Conservation (phyloP, 2,113 vertebrate genomes). For the Podocnemis expansa region DNA sequence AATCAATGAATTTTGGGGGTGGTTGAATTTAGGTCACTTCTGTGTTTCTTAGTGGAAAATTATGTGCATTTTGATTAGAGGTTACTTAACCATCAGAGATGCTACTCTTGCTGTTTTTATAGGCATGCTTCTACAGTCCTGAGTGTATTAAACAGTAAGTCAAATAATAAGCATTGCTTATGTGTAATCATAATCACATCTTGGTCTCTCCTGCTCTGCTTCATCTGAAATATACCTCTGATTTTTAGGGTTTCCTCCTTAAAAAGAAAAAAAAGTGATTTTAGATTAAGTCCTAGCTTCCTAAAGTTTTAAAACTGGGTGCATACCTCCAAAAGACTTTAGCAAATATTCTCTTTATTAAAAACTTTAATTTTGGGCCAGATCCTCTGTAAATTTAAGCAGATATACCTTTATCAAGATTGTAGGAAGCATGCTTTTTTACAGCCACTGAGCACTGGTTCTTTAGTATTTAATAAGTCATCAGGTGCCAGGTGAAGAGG, state of each 20-base stretch:
- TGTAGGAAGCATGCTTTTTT: background rate
- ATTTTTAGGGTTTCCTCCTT: background rate
- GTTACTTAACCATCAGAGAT: background rate
- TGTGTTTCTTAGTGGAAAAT: background rate
- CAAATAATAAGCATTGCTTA: background rate
- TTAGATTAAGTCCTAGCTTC: constrained; percentile 8
- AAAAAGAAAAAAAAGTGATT: too few relatives aligned
- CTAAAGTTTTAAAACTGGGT: background rate
- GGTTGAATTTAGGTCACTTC: background rate
- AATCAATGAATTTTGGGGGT: background rate
- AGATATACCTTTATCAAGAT: background rate
- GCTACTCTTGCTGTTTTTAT: background rate
- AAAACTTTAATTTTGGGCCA: background rate
- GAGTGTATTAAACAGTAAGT: background rate
- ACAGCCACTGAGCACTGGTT: background rate
- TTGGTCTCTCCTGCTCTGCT: background rate
- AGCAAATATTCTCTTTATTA: background rate
- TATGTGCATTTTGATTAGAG: background rate
- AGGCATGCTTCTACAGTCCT: background rate
- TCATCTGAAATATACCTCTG: background rate
- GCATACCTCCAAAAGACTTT: background rate
- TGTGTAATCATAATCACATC: background rate
- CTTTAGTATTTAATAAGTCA: background rate
- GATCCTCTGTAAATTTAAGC: background rate
- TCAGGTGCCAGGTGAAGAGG: background rate